A percentile compares a stretch with the other conserved stretches of the same genome.
Evolutionary conservation across 2,888 invertebrate species (phyloP).

Genomic region (Vandiemenella viatica): DNA sequence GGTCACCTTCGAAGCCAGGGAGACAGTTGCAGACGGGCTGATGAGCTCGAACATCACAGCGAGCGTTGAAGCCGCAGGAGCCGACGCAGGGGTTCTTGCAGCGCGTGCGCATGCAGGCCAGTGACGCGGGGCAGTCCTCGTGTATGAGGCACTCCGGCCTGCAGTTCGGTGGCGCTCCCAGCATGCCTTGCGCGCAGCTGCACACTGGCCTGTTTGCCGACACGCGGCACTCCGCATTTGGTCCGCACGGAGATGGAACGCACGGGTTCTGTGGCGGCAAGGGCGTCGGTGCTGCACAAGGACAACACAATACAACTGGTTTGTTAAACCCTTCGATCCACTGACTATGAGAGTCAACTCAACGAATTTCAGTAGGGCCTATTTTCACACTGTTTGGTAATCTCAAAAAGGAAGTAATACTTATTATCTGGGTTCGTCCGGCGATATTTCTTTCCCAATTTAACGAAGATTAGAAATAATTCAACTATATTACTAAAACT

Average conservation of each 20-base stretch:
- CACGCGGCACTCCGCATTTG: slow-evolving; percentile 34
- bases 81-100: slow-evolving; percentile 64
- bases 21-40: slow-evolving; percentile 59
- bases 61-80: slow-evolving; percentile 60
- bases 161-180: slow-evolving; percentile 66
- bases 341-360: too few species aligned
- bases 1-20: slow-evolving; percentile 62
- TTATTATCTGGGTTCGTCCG: too few species aligned
- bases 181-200: slow-evolving; percentile 53
- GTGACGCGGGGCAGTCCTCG: slow-evolving; percentile 58
- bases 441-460: too few species aligned
- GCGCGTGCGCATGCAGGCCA: slow-evolving; percentile 52
- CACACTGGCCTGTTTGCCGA: slow-evolving; percentile 52
- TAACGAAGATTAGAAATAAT: too few species aligned
- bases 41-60: slow-evolving; percentile 58
- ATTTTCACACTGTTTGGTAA: too few species aligned
- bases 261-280: slow-evolving; percentile 35
- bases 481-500: too few species aligned
- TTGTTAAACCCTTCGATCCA: too few species aligned
- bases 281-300: slow-evolving; percentile 8
- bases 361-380: too few species aligned
- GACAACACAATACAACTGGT: slow-evolving; percentile 1
- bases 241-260: slow-evolving; percentile 63
- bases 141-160: slow-evolving; percentile 64
- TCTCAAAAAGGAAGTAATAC: too few species aligned